phyloP scores from a whole-genome alignment of 2,113 vertebrate species.

The Cheilinus undulatus region DNA sequence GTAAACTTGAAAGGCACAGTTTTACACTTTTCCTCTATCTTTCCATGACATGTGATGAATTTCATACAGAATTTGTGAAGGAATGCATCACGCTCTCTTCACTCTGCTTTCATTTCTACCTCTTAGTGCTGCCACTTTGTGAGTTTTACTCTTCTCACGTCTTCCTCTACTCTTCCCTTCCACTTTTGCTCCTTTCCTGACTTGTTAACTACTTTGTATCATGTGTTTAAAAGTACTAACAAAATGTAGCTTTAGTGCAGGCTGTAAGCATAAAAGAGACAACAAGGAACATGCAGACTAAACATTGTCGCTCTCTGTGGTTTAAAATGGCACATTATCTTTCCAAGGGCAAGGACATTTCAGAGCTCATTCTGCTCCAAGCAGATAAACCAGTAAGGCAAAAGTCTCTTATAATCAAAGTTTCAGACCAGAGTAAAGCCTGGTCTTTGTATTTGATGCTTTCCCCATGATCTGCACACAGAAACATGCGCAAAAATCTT shows the following conservation, averaged over 20 bases:
- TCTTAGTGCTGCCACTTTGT: not conserved
- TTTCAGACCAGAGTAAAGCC: not conserved
- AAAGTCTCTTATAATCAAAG: not conserved
- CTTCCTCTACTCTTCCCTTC: not conserved
- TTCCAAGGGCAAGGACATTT: not conserved
- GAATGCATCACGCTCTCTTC: not conserved
- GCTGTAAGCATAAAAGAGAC: not conserved
- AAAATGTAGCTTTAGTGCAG: no score
- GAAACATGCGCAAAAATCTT: no score
- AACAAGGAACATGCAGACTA: not conserved
- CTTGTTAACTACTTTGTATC: not conserved
- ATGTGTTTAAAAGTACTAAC: not conserved
- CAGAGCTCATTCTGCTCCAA: not conserved
- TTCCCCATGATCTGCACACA: no score
- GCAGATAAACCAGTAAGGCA: not conserved
- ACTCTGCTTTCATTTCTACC: not conserved
- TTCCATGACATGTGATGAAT: not conserved
- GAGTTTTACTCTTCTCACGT: not conserved
- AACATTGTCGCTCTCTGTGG: not conserved
- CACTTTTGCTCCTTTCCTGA: not conserved
- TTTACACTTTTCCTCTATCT: not conserved
- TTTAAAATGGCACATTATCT: not conserved
- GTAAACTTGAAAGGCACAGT: not conserved
- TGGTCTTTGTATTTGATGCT: not conserved
- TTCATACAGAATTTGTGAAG: not conserved